These are phyloP conservation scores for Tachina fera DNA, from an alignment of 2,888 invertebrate species.

Conservation along the genomic window DNA sequence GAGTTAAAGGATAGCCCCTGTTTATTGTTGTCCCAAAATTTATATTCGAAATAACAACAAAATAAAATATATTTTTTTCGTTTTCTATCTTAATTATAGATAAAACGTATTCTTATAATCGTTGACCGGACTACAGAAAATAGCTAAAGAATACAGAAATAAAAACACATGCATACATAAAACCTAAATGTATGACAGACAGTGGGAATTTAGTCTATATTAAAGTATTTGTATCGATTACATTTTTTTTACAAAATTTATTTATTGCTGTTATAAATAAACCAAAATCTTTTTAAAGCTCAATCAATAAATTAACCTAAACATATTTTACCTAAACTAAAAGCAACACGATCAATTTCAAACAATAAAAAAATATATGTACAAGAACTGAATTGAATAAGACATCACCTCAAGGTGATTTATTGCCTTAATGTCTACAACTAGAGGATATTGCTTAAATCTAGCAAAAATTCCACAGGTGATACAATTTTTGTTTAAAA, in stretches of 20 bases:
- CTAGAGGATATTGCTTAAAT: conserved; percentile 61
- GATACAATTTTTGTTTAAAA: conserved; percentile 50
- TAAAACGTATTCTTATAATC: no score
- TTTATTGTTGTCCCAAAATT: no score
- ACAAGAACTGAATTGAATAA: conserved; percentile 37
- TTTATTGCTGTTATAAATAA: background rate
- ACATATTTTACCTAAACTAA: background rate
- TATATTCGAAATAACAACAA: no score
- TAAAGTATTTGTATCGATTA: background rate
- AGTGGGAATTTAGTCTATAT: background rate
- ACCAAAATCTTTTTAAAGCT: background rate
- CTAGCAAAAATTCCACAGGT: conserved; percentile 44
- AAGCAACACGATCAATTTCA: conserved; percentile 2
- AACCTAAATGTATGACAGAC: no score
- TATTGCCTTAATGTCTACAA: conserved; percentile 29
- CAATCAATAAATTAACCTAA: background rate
- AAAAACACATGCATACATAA: no score
- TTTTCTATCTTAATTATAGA: no score
- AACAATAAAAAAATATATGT: conserved; percentile 7
- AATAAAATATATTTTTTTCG: no score
- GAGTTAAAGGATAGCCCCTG: no score
- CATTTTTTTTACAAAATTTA: background rate
- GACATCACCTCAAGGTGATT: conserved; percentile 61
- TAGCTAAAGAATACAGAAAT: no score
- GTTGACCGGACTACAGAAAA: no score